These are phyloP conservation scores for Heliconius hermathena DNA, from an alignment of 1,140 invertebrate species.

Conservation along the genomic window DNA sequence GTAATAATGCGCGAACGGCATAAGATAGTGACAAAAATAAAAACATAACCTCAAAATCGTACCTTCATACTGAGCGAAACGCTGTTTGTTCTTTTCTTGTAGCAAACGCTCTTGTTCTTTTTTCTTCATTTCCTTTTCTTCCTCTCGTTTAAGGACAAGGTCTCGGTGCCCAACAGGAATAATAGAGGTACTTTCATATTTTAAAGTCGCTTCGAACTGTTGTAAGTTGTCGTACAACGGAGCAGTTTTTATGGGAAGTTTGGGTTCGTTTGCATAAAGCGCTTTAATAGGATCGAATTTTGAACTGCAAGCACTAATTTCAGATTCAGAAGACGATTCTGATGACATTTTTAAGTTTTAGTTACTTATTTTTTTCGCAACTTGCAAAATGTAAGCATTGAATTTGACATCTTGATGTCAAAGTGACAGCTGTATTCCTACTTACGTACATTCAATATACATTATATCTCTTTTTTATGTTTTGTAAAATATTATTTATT, in stretches of 20 bases:
- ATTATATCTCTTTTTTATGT: not conserved
- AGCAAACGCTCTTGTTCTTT: slow-evolving; percentile 50
- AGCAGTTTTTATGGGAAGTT: slow-evolving; percentile 80
- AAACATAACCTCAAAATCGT: slow-evolving; percentile 67
- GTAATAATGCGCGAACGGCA: not conserved
- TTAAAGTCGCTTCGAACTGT: slow-evolving; percentile 80
- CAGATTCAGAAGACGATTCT: slow-evolving; percentile 81
- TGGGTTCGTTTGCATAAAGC: slow-evolving; percentile 82
- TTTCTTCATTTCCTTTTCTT: slow-evolving; percentile 58
- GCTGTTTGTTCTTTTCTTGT: slow-evolving; percentile 67
- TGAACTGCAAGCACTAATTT: slow-evolving; percentile 84
- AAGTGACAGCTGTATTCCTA: slow-evolving; percentile 12
- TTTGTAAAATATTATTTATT: not conserved
- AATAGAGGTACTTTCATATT: slow-evolving; percentile 43
- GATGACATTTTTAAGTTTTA: slow-evolving; percentile 49
- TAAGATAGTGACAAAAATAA: slow-evolving; percentile 18
- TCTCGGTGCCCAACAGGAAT: slow-evolving; percentile 55
- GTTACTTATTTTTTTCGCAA: slow-evolving; percentile 7
- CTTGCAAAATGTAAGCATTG: slow-evolving; percentile 38
- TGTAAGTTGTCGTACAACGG: slow-evolving; percentile 84
- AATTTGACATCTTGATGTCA: slow-evolving; percentile 22
- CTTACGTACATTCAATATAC: not conserved
- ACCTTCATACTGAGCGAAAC: slow-evolving; percentile 70
- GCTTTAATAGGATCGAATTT: slow-evolving; percentile 86
- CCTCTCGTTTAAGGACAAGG: slow-evolving; percentile 56